phyloP scores from a whole-genome alignment of 1,140 invertebrate species.

The Cherax quadricarinatus region DNA sequence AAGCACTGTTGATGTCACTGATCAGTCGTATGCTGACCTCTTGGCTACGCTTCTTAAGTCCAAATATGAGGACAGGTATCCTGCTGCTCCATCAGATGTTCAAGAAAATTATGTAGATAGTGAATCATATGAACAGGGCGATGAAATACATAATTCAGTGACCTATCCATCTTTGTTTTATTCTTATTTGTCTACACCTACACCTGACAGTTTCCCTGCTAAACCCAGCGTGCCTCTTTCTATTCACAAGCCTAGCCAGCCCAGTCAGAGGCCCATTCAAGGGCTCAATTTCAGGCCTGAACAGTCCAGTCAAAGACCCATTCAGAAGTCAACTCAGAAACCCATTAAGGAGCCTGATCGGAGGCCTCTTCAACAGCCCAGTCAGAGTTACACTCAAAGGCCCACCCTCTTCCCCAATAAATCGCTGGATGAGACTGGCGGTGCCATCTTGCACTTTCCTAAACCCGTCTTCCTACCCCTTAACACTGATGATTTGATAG shows the following conservation, averaged over 20 bases:
- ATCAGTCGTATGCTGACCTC: background rate
- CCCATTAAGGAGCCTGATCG: background rate
- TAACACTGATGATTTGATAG: background rate
- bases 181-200: background rate
- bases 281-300: too few relatives aligned
- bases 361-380: background rate
- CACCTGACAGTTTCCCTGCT: background rate
- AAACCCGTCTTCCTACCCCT: background rate
- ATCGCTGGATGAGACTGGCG: background rate
- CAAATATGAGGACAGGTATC: background rate
- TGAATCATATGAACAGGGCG: background rate
- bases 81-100: background rate
- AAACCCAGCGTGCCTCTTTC: background rate
- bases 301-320: background rate
- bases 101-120: background rate
- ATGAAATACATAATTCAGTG: background rate
- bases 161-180: background rate
- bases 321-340: background rate
- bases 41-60: background rate
- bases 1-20: background rate
- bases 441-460: background rate
- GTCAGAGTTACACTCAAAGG: too few relatives aligned
- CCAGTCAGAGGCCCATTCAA: too few relatives aligned
- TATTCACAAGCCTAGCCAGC: background rate
- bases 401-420: too few relatives aligned